Conservation (phyloP, 2,888 invertebrate species). For the Tenthredo distinguenda region DNA sequence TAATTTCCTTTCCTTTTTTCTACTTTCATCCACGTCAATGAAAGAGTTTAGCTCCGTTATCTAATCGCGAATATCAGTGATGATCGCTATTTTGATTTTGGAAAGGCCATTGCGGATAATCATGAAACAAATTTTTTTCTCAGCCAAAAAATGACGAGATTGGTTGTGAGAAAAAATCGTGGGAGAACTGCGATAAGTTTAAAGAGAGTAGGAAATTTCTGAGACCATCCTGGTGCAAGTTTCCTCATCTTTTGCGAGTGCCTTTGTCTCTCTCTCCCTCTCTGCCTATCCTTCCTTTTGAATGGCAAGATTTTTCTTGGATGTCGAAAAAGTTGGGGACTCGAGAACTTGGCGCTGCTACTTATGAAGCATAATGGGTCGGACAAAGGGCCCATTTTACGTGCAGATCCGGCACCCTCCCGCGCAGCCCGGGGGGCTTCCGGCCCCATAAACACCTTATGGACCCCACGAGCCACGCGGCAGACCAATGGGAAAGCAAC, state of each 20-base stretch:
- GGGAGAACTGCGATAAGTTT: not conserved
- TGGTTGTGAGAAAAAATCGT: not conserved
- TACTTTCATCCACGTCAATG: not conserved
- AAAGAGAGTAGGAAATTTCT: not conserved
- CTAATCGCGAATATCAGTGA: no score
- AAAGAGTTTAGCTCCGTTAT: not conserved
- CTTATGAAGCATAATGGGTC: conserved; percentile 70
- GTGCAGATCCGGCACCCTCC: conserved; percentile 69
- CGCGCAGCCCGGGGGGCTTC: conserved; percentile 68
- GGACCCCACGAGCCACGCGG: conserved; percentile 56
- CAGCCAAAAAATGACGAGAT: not conserved
- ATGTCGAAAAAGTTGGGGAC: conserved; percentile 60
- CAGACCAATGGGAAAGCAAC: conserved; percentile 15
- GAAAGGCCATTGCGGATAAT: not conserved
- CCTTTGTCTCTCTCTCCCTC: conserved; percentile 50
- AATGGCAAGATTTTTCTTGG: conserved; percentile 38
- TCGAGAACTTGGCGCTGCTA: conserved; percentile 64
- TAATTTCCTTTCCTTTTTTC: not conserved
- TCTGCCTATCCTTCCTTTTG: conserved; percentile 41
- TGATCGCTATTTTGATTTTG: not conserved
- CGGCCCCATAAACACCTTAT: conserved; percentile 72
- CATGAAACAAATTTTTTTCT: not conserved
- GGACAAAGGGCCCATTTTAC: conserved; percentile 71
- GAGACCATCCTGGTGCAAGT: not conserved
- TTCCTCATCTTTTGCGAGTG: not conserved